Evolutionary conservation across 2,888 invertebrate genomes (phyloP), one percentile per base, ranked within the genome.

Genomic region (Noctua comes): DNA sequence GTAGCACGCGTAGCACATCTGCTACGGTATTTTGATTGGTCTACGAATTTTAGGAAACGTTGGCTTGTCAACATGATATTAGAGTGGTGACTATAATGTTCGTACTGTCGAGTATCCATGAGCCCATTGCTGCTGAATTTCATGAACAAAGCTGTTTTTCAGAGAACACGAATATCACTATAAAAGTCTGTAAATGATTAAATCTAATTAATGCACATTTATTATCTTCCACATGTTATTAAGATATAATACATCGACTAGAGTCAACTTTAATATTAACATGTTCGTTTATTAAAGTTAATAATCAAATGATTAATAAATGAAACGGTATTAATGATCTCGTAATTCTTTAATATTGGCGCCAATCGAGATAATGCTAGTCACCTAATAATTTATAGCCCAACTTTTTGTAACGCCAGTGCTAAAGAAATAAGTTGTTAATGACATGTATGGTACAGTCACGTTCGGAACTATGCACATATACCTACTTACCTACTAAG

Each of bases 1-100:
- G 80, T 80, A 83, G 83, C 80, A 66, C 77, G 77, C 83, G 80
- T 80, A 80, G 80, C 83, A 66, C 36, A 66, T 51, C 48, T 51
- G 83, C 80, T 80, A 80, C 83, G 70, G 66, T 66, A 21, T 69
- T 70, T 69, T 76, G 10, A 82, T 76, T 31, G 21, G 54, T 76
- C 76, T 82, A 80, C 83, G 68, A 64, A 57, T 16, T 36, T 27
- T 66, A 36, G 11, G 13, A 57, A 31, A 31, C 16, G 16, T 51
- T 64, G 51, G 2, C n/a, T 40, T 40, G 48, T 46, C 31, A 40
- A 2, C 1, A 24, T 46, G 1, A 62, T 72, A 51, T 27, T n/a
- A 7, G 6, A 16, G 4, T 48, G 5, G 27, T 4, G 11, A 10
- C 6, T 65, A 3, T 10, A 21, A 16, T 59, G n/a, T 64, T 43